Evolutionary conservation across 2,113 vertebrate species (phyloP), one percentile per base, ranked within the genome.

Genomic region (Pomatostomus ruficeps): DNA sequence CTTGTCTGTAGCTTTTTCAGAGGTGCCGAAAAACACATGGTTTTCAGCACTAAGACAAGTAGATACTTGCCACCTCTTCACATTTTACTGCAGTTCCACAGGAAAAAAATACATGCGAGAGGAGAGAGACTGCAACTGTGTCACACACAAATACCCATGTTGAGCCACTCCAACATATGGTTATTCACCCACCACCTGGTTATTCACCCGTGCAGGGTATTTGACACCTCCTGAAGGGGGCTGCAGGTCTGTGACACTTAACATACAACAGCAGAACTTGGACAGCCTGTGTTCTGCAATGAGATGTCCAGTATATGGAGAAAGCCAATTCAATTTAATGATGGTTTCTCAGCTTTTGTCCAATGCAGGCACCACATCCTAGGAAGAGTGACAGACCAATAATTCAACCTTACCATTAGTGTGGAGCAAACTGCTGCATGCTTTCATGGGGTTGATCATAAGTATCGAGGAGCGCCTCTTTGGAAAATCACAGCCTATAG

Each of bases 361-460:
- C 58, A 73, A 15, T 4, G 45, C 26, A 40, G 61, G 13, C 19
- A 49, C 15, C 18, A 42, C 35, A 15, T 26, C 42, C 25, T 4
- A 54, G 49, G 36, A 72, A 52, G 20, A 73, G 42, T 45, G 72
- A 54, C 26, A 86, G 68, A 80, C 42, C 35, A 52, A 58, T 58
- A 62, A 35, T 24, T 74, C 59, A 54, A 67, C 17, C 12, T 58
- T 22, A 52, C 14, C 33, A 16, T 49, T 35, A 80, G 14, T 14
- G 8, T 35, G 48, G 16, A 93, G 31, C n/a, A 84, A 73, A 57
- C 45, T 23, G 38, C 67, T 20, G 9, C 31, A 36, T 4, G 1
- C 19, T 51, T n/a, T 31, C 65, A 19, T 11, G 23, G 29, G 31
- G 28, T 16, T 43, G 71, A 82, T 40, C 0, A 0, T 8, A 59